phyloP scores from a whole-genome alignment of 2,113 vertebrate species.

The Sula dactylatra region DNA sequence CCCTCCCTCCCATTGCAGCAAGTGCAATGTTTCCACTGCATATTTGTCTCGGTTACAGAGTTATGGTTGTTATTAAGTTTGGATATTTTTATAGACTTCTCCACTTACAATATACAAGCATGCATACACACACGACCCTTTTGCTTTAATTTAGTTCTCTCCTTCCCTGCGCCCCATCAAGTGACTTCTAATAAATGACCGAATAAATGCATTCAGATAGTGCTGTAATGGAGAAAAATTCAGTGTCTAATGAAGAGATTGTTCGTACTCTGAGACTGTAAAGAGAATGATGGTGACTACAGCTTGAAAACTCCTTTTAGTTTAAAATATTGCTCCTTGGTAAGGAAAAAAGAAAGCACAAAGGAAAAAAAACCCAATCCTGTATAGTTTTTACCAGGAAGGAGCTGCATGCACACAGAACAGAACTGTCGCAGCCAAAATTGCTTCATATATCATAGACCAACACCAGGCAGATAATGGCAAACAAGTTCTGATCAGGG shows the following conservation, averaged over 20 bases:
- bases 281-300: slow-evolving; percentile 51
- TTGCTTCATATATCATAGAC: slow-evolving; percentile 69
- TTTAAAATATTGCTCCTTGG: slow-evolving; percentile 49
- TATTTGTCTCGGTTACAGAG: neutral
- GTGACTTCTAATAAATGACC: slow-evolving; percentile 22
- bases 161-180: neutral
- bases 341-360: neutral
- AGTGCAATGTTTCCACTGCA: neutral
- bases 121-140: neutral
- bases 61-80: slow-evolving; percentile 9
- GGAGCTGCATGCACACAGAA: slow-evolving; percentile 5
- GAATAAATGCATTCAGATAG: slow-evolving; percentile 54
- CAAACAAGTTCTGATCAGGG: slow-evolving; percentile 59
- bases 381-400: slow-evolving; percentile 27
- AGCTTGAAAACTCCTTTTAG: slow-evolving; percentile 67
- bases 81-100: slow-evolving; percentile 15
- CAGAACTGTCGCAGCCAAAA: slow-evolving; percentile 59
- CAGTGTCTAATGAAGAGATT: slow-evolving; percentile 57
- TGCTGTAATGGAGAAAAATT: slow-evolving; percentile 58
- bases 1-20: neutral
- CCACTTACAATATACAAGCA: neutral
- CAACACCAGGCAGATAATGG: slow-evolving; percentile 63
- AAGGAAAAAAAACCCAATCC: neutral
- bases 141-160: slow-evolving; percentile 22
- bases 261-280: neutral